Base-by-base conservation (phyloP, 2,797 vertebrate species). In the Aldrovandia affinis region DNA sequence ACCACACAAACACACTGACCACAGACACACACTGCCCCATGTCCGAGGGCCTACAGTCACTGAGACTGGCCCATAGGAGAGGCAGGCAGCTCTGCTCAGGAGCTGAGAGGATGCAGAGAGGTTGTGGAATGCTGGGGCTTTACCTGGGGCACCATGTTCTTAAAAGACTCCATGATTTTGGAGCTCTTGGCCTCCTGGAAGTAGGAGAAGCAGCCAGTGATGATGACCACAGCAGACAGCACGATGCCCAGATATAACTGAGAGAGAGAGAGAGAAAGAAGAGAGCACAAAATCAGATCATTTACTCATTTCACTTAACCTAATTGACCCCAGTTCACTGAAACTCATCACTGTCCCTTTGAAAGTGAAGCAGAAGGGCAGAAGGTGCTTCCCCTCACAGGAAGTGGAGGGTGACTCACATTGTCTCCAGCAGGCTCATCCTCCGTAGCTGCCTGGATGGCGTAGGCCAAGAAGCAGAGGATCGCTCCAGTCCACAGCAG, bases 131-230 rank as follows among this genome's bases (percentile, higher is more conserved):
- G 22, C 20, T 39, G 42, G 14, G 47, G 25, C 4, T 70, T 12
- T 92, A 98, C 97, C 96, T 97, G 97, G 75, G 97, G 97, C 73
- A 98, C 97, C 97, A 98, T 98, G 93, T 98, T 98, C 93, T 98
- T 98, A 88, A 98, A 97, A 81, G 97, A 97, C 88, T 98, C 97
- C 97, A 98, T 98, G 93, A 98, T 98, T 92, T 97, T 97, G 78
- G 97, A 98, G 92, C 97, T 98, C 92, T 98, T 98, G 28, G 96
- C 97, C 85, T 98, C 97, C 88, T 98, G 97, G 92, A 97, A 98
- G 92, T 98, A 98, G 90, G 97, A 98, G 95, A 98, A 98, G 93
- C 97, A 98, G 89, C 97, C 97, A 0, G 97, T 98, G 93, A 98
- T 97, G 93, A 98, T 97, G 88, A 98, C 97, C 18, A 98, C 97